phyloP scores from a whole-genome alignment of 2,113 vertebrate genomes.

The Pachypanchax playfairii region DNA sequence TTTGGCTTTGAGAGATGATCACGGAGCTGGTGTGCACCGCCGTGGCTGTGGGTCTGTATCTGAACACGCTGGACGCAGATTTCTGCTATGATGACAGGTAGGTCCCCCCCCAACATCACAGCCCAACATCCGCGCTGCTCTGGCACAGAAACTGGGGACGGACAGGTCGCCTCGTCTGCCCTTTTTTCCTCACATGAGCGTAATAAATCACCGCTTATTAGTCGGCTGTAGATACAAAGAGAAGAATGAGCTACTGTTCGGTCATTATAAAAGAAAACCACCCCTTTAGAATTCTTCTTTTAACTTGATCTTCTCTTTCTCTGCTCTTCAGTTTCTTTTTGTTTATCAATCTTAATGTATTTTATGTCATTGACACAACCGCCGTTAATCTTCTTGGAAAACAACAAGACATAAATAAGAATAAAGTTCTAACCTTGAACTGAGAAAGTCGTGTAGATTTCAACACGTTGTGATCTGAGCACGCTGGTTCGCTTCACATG shows the following conservation, averaged over 20 bases:
- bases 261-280: too few relatives aligned
- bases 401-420: background rate
- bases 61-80: slow-evolving; percentile 92
- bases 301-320: too few relatives aligned
- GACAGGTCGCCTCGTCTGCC: too few relatives aligned
- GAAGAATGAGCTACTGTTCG: too few relatives aligned
- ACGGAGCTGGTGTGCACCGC: slow-evolving; percentile 92
- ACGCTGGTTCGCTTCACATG: slow-evolving; percentile 9
- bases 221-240: too few relatives aligned
- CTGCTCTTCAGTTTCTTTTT: too few relatives aligned
- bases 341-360: too few relatives aligned
- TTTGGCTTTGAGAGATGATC: slow-evolving; percentile 85
- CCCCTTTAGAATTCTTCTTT: too few relatives aligned
- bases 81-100: slow-evolving; percentile 99
- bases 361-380: too few relatives aligned
- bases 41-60: slow-evolving; percentile 90
- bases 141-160: slow-evolving; percentile 6
- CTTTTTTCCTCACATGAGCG: slow-evolving; percentile 2
- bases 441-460: too few relatives aligned
- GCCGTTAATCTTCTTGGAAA: background rate
- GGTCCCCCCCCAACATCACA: slow-evolving; percentile 1
- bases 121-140: too few relatives aligned
- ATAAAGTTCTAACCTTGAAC: too few relatives aligned
- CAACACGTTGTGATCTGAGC: slow-evolving; percentile 11
- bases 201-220: slow-evolving; percentile 21